Percentiles rank a stretch among this genome's conserved stretches.
Evolutionary conservation across 2,888 invertebrate genomes (phyloP).

Genomic region (Rhagophthalmus giganteus): DNA sequence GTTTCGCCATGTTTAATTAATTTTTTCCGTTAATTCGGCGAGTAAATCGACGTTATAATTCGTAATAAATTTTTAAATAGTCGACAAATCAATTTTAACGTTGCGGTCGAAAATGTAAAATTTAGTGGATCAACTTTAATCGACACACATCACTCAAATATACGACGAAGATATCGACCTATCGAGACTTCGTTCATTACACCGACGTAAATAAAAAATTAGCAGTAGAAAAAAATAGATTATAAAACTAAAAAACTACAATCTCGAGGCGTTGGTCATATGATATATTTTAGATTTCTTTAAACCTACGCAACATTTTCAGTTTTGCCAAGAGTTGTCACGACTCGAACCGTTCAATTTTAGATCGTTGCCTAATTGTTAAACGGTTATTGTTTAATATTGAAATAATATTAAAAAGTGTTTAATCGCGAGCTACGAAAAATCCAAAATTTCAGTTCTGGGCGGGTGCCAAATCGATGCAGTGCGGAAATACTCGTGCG

Average conservation of each 20-base stretch:
- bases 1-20: no score
- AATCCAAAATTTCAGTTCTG: constrained; percentile 19
- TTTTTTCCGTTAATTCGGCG: no score
- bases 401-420: constrained; percentile 13
- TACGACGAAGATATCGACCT: no score
- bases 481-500: constrained; percentile 26
- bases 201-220: no score
- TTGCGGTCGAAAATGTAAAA: no score
- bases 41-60: no score
- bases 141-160: no score
- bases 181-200: no score
- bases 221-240: no score
- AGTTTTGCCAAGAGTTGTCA: constrained; percentile 26
- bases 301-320: constrained; percentile 30
- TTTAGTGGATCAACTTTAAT: no score
- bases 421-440: constrained; percentile 11
- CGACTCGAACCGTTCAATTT: constrained; percentile 31
- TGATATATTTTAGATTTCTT: constrained; percentile 24
- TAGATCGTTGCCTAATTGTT: constrained; percentile 28
- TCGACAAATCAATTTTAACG: no score
- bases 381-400: constrained; percentile 27
- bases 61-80: no score
- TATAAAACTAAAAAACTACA: constrained; percentile 9
- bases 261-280: constrained; percentile 7
- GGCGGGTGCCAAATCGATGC: constrained; percentile 17